Evolutionary conservation across 2,888 invertebrate species (phyloP), one percentile per base, ranked within the genome.

Genomic region (Acleris sparsana): DNA sequence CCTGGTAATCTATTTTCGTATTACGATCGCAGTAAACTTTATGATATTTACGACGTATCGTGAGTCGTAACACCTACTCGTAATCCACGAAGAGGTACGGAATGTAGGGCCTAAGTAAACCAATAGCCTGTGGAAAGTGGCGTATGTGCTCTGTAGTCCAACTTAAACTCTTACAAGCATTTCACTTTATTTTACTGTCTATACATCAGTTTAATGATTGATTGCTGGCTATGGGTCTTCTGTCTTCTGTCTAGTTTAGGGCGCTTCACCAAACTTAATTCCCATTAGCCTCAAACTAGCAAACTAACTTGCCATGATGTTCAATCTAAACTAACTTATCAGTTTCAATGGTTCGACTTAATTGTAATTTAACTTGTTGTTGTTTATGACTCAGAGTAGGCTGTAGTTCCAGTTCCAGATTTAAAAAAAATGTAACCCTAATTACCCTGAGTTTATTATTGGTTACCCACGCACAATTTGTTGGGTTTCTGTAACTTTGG

Each of bases 251-350:
- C 49, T 52, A 65, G 60, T 65, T 60, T 44, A 60, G 64, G 43
- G 55, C 55, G 55, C 59, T 65, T 65, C 51, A 59, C 43, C 60
- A 65, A 64, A 65, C 64, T 81, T 78, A 78, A 84, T 79, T 13
- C 39, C 39, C 39, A 39, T 39, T 46, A 46, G 46, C 17, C 5
- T 46, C 46, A 7, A 46, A 17, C 46, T 46, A n/a, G 73, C 73
- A 71, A 76, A 77, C 76, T 74, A 79, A 76, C 77, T 79, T 73
- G 72, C 70, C 66, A 71, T 66, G 73, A 78, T 82, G 77, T 82
- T 81, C 73, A 69, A 72, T 76, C 71, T 72, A 70, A 71, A 71
- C 59, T 76, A 80, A 84, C 78, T 82, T 80, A 79, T 80, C 82
- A 70, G 73, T 73, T 77, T 72, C 70, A 69, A 71, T 75, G 71